Base-by-base conservation (phyloP, 2,113 vertebrate species). In the Aegithalos caudatus region DNA sequence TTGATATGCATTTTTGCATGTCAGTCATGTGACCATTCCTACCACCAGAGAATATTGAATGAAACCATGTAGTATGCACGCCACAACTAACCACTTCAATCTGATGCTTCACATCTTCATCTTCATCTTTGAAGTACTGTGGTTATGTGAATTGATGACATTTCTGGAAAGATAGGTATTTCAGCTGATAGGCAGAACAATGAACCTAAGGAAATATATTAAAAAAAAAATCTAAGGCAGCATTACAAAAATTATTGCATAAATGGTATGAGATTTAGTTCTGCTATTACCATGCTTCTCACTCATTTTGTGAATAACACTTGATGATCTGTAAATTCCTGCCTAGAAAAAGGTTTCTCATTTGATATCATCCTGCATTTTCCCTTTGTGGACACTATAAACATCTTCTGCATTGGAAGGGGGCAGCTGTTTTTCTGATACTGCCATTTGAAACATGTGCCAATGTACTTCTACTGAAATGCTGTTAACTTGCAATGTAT, bases 91-190 rank as follows among this genome's bases (percentile, higher is more conserved):
- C 48, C 71, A 86, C 61, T 89, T 90, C 57, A 89, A 2, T 82
- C 87, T 90, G 71, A 83, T 93, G 66, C 44, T 90, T 86, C 73
- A 69, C 77, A 51, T 71, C 77, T 90, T 97, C 95, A 94, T 97
- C 96, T 95, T 97, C 93, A 86, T 97, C 73, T 92, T 69, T 83
- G 76, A 82, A 77, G 47, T 92, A 57, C 47, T 96, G 90, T 86
- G 90, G 94, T 85, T 79, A 56, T 28, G 31, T 97, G 93, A 91
- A 89, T 92, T 87, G 80, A 77, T 93, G 95, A 62, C 64, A 35
- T 97, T 92, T 97, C 91, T 97, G 88, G 88, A 90, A 96, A 88
- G 77, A 76, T 22, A 35, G 60, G 22, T 88, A n/a, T 96, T 95
- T 69, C 85, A 89, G 83, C 87, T 82, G 90, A 85, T 91, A 90